Conservation (phyloP, 1,140 invertebrate genomes). For the Chrysomallon squamiferum region DNA sequence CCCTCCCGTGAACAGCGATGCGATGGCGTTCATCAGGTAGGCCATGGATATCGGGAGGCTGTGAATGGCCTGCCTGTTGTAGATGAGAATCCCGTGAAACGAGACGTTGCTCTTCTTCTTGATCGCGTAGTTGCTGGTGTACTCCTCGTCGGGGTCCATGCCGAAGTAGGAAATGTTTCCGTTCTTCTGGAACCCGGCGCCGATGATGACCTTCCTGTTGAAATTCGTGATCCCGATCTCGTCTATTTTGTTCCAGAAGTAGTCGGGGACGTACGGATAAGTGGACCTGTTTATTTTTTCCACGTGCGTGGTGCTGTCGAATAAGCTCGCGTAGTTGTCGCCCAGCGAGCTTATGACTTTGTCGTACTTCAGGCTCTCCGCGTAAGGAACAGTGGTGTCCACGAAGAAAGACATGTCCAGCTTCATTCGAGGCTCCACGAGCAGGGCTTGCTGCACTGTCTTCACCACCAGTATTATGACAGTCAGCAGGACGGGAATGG, state of each 20-base stretch:
- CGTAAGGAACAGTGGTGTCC: slow-evolving; percentile 22
- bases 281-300: not conserved
- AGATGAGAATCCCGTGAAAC: no score
- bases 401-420: slow-evolving; percentile 36
- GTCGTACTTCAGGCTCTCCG: not conserved
- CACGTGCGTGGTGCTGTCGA: not conserved
- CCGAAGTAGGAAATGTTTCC: no score
- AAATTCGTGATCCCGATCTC: slow-evolving; percentile 30
- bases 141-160: no score
- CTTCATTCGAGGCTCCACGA: slow-evolving; percentile 47
- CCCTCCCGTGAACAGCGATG: slow-evolving; percentile 12
- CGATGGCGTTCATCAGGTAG: slow-evolving; percentile 68
- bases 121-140: slow-evolving; percentile 6
- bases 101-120: no score
- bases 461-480: slow-evolving; percentile 57
- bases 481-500: slow-evolving; percentile 59
- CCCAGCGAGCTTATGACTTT: not conserved
- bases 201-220: slow-evolving; percentile 35
- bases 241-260: slow-evolving; percentile 17
- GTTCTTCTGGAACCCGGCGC: slow-evolving; percentile 32
- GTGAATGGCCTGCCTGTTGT: slow-evolving; percentile 72
- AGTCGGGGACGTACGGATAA: slow-evolving; percentile 11
- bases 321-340: slow-evolving; percentile 3
- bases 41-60: slow-evolving; percentile 71
- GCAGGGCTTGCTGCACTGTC: slow-evolving; percentile 26